Evolutionary conservation across 2,113 vertebrate genomes (phyloP), one percentile per base, ranked within the genome.

Genomic region (Eonycteris spelaea): DNA sequence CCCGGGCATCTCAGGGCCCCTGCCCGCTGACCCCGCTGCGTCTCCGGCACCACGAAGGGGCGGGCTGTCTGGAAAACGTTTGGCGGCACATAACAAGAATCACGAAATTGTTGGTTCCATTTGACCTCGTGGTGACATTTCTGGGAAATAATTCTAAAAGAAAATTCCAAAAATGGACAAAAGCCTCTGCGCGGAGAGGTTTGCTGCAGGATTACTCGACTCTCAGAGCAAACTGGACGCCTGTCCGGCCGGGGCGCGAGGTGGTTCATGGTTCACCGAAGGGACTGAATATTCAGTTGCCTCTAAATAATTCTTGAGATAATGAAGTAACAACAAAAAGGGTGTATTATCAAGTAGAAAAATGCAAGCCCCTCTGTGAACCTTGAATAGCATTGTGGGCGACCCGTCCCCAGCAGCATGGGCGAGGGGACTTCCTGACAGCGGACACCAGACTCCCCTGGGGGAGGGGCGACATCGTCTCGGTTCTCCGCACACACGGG

Each of bases 91-190:
- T 77, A 61, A 78, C 53, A 61, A n/a, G 82, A 59, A 26, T 43
- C 73, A 0, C 48, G 53, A 73, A 86, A 33, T 59, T 86, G 94
- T 96, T 92, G 92, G 94, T 73, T 95, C 90, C 90, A 1, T 68
- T 48, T 95, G 92, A 95, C 94, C 95, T 97, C 22, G 0, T 6
- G 73, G 95, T 21, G 48, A 95, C 94, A 82, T 95, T 95, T 97
- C 95, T 95, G 92, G 94, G 97, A 97, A 97, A 82, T 89, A 26
- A 11, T 84, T 77, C 57, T 82, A 38, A 48, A 75, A 97, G 75
- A 88, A 80, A 93, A 91, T 91, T 82, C 96, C 90, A 51, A 86
- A 92, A 75, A 91, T 89, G 95, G 87, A 75, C 77, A 77, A 77
- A 51, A 83, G 86, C 89, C 91, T 68, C 2, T 53, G 95, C 85